A percentile compares a stretch with the other conserved stretches of the same genome.
phyloP scores from a whole-genome alignment of 1,140 invertebrate genomes.

The Parapsyche elsis region DNA sequence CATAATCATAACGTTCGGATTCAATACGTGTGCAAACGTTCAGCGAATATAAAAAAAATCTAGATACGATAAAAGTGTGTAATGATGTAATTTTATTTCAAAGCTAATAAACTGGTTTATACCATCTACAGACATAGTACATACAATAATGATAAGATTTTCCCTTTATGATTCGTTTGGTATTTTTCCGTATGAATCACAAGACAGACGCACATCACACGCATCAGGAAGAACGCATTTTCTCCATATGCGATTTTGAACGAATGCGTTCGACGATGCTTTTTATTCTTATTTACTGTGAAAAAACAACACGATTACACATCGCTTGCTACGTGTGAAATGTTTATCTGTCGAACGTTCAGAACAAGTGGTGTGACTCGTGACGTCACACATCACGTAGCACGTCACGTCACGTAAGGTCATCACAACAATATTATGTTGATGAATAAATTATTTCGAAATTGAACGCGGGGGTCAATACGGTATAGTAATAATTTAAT shows the following conservation, averaged over 20 bases:
- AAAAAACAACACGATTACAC: not conserved
- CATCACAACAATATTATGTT: not conserved
- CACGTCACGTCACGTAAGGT: slow-evolving; percentile 12
- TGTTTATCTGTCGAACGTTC: slow-evolving; percentile 24
- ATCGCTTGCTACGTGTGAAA: not conserved
- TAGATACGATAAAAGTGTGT: too few relatives aligned
- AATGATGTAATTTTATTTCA: too few relatives aligned
- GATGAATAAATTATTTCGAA: not conserved
- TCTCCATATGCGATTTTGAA: not conserved
- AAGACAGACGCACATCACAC: too few relatives aligned
- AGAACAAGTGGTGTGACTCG: slow-evolving; percentile 9
- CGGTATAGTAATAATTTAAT: not conserved
- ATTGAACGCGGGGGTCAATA: not conserved
- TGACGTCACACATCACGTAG: not conserved
- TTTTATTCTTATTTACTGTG: not conserved
- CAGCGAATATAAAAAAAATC: too few relatives aligned
- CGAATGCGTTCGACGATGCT: not conserved
- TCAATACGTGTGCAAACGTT: too few relatives aligned
- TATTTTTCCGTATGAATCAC: not conserved
- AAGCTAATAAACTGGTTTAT: too few relatives aligned
- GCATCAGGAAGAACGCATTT: not conserved
- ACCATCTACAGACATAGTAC: too few relatives aligned
- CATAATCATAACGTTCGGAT: too few relatives aligned
- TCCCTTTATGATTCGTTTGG: not conserved
- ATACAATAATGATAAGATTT: too few relatives aligned